Percentiles rank a stretch among this genome's conserved stretches.
phyloP scores from a whole-genome alignment of 2,888 invertebrate genomes.

The Epicampocera succincta region DNA sequence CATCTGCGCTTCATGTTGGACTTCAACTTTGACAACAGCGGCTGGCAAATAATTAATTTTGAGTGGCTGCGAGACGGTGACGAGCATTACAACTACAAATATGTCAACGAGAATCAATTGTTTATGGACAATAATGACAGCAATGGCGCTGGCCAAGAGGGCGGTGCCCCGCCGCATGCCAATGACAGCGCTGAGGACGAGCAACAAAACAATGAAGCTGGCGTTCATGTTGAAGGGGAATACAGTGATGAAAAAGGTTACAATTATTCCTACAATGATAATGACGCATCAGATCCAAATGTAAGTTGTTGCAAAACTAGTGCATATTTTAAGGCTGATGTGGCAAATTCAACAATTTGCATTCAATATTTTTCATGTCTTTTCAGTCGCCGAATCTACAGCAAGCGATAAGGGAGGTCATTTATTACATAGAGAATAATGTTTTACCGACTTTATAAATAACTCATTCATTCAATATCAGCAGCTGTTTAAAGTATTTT shows the following conservation, averaged over 20 bases:
- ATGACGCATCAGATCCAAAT: slow-evolving; percentile 11
- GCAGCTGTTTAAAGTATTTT: no score
- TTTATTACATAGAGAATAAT: slow-evolving; percentile 75
- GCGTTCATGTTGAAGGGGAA: slow-evolving; percentile 61
- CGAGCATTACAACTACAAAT: slow-evolving; percentile 74
- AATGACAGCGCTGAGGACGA: background rate
- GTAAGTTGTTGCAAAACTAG: slow-evolving; percentile 33
- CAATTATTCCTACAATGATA: slow-evolving; percentile 51
- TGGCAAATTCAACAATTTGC: background rate
- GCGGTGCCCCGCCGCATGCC: background rate
- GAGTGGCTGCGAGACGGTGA: slow-evolving; percentile 78
- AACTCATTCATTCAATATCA: background rate
- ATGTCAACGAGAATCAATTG: slow-evolving; percentile 83
- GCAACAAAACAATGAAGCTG: slow-evolving; percentile 49
- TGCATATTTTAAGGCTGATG: slow-evolving; percentile 3
- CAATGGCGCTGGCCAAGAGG: background rate
- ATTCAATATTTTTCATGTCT: background rate
- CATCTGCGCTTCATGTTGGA: slow-evolving; percentile 78
- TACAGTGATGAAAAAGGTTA: slow-evolving; percentile 54
- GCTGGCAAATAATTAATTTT: slow-evolving; percentile 79
- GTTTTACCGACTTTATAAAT: slow-evolving; percentile 73
- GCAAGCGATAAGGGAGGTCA: slow-evolving; percentile 74
- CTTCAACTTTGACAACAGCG: slow-evolving; percentile 77
- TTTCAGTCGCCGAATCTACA: slow-evolving; percentile 73
- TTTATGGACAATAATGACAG: slow-evolving; percentile 23